These are phyloP conservation scores for Sebastiscus albofasciatus DNA, from an alignment of 2,797 vertebrate species.

Conservation along the genomic window DNA sequence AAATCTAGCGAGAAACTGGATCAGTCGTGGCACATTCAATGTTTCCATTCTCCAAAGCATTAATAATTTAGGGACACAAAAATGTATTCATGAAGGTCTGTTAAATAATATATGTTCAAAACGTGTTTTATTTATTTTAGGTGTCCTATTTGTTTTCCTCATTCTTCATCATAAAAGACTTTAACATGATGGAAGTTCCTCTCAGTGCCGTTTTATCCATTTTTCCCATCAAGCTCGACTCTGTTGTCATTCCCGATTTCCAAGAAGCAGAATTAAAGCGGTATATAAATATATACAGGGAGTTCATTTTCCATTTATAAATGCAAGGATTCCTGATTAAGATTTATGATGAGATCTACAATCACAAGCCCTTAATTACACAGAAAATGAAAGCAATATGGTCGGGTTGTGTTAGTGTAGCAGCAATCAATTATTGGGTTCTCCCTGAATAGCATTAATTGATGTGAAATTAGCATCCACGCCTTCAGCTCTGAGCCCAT, in stretches of 20 bases:
- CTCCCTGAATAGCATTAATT: slow-evolving; percentile 78
- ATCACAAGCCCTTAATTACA: slow-evolving; percentile 59
- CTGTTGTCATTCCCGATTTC: slow-evolving; percentile 2
- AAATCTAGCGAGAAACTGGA: background rate
- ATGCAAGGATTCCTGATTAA: slow-evolving; percentile 59
- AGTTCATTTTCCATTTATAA: slow-evolving; percentile 39
- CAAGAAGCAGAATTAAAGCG: background rate
- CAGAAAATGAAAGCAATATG: slow-evolving; percentile 70
- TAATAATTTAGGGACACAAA: background rate
- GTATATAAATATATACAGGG: slow-evolving; percentile 31
- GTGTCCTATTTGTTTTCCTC: background rate
- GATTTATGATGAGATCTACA: slow-evolving; percentile 62
- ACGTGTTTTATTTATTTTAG: background rate
- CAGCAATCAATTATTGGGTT: slow-evolving; percentile 73
- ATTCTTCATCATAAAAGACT: background rate
- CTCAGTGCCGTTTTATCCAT: background rate
- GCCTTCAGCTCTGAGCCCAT: slow-evolving; percentile 74
- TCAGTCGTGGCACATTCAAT: background rate
- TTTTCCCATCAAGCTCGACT: background rate
- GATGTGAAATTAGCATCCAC: slow-evolving; percentile 77
- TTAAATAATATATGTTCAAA: background rate
- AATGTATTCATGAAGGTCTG: background rate
- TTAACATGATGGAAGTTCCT: background rate
- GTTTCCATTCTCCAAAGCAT: background rate
- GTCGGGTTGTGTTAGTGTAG: slow-evolving; percentile 59